Evolutionary conservation across 2,113 vertebrate species (phyloP).

Genomic region (Gopherus flavomarginatus): DNA sequence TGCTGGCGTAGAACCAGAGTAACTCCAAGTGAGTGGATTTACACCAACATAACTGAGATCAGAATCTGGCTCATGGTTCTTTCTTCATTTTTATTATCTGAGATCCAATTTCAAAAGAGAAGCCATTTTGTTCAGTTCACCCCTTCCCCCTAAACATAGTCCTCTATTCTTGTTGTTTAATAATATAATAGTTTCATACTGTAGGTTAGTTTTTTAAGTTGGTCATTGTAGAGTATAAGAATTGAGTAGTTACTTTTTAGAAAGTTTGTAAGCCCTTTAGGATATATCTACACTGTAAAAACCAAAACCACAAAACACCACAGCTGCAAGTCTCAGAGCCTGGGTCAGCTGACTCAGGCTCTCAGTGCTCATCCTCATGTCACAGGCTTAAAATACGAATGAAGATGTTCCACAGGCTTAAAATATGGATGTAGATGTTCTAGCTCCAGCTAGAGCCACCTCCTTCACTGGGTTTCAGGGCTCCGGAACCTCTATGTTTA

Average conservation of each 20-base stretch:
- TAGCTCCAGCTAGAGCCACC: background rate
- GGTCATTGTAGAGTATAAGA: background rate
- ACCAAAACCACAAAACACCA: too few species aligned
- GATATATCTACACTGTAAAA: too few species aligned
- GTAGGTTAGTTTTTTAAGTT: background rate
- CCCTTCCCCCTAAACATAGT: too few species aligned
- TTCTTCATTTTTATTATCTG: background rate
- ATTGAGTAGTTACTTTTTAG: background rate
- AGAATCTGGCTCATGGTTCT: background rate
- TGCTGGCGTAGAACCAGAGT: background rate
- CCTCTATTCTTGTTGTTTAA: background rate
- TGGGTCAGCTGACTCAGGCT: too few species aligned
- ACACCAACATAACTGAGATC: background rate
- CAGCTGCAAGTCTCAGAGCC: too few species aligned
- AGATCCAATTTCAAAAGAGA: background rate
- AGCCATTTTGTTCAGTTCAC: background rate
- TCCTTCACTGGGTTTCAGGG: background rate
- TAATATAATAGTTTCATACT: background rate
- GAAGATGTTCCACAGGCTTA: too few species aligned
- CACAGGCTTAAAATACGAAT: too few species aligned
- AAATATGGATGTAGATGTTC: too few species aligned
- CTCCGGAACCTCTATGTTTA: background rate
- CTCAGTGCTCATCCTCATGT: too few species aligned
- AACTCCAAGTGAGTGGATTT: background rate
- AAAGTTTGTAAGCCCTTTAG: background rate